phyloP scores from a whole-genome alignment of 2,113 vertebrate species.

The Hemiprocne comata region DNA sequence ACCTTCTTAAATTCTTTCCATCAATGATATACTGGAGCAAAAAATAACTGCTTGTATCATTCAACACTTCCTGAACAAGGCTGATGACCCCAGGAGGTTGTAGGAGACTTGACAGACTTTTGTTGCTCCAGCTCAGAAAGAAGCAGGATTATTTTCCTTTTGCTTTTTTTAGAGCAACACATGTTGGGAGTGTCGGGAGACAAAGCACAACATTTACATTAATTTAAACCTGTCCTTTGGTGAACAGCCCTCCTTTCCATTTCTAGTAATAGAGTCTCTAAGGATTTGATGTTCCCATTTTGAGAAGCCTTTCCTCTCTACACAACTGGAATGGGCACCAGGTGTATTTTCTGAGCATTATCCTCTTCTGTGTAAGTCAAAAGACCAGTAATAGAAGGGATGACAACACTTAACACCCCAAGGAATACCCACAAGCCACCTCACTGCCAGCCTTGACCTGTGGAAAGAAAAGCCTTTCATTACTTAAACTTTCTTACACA shows the following conservation, averaged over 20 bases:
- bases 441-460: neutral
- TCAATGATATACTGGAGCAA: neutral
- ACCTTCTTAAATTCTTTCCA: neutral
- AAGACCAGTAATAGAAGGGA: neutral
- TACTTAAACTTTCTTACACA: neutral
- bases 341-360: neutral
- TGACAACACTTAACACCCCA: neutral
- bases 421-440: neutral
- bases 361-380: neutral
- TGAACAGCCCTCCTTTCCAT: neutral
- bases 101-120: neutral
- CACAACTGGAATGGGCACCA: neutral
- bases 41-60: neutral
- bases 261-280: neutral
- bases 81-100: neutral
- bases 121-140: neutral
- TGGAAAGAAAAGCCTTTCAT: neutral
- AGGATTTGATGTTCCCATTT: neutral
- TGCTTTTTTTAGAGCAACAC: neutral
- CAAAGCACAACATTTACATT: neutral
- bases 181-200: neutral
- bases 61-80: neutral
- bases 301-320: neutral
- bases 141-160: neutral
- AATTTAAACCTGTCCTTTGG: neutral